phyloP scores from a whole-genome alignment of 2,888 invertebrate genomes.

The Pedicia rivosa region DNA sequence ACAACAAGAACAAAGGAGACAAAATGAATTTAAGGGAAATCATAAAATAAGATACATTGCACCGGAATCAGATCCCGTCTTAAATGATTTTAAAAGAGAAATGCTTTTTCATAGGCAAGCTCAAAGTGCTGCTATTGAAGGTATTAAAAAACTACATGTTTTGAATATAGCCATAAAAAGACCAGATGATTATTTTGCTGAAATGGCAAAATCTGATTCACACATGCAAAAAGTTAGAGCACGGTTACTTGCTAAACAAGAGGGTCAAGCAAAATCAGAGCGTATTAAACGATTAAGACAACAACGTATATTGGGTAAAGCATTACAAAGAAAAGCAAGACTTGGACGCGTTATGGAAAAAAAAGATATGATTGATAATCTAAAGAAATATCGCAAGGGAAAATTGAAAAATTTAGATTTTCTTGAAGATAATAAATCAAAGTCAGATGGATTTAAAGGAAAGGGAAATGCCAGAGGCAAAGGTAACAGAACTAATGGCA shows the following conservation, averaged over 20 bases:
- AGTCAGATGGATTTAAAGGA: conserved; percentile 14
- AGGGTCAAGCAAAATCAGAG: conserved; percentile 72
- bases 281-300: conserved; percentile 78
- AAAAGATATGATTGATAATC: conserved; percentile 75
- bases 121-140: conserved; percentile 70
- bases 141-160: conserved; percentile 58
- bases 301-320: conserved; percentile 85
- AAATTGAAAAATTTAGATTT: conserved; percentile 65
- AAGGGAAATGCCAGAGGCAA: conserved; percentile 9
- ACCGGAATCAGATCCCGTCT: conserved; percentile 56
- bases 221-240: conserved; percentile 94
- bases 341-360: conserved; percentile 80
- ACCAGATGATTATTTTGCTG: conserved; percentile 95
- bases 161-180: conserved; percentile 61
- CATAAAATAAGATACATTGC: conserved; percentile 47
- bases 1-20: conserved; percentile 54
- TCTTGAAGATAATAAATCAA: conserved; percentile 45
- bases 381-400: conserved; percentile 86
- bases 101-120: conserved; percentile 75
- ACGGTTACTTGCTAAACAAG: conserved; percentile 68
- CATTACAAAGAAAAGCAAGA: conserved; percentile 69
- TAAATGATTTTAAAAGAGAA: conserved; percentile 87
- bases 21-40: conserved; percentile 46
- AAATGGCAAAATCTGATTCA: conserved; percentile 94
- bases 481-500: no score